Conservation (phyloP, 2,797 vertebrate species). For the Choloepus didactylus region DNA sequence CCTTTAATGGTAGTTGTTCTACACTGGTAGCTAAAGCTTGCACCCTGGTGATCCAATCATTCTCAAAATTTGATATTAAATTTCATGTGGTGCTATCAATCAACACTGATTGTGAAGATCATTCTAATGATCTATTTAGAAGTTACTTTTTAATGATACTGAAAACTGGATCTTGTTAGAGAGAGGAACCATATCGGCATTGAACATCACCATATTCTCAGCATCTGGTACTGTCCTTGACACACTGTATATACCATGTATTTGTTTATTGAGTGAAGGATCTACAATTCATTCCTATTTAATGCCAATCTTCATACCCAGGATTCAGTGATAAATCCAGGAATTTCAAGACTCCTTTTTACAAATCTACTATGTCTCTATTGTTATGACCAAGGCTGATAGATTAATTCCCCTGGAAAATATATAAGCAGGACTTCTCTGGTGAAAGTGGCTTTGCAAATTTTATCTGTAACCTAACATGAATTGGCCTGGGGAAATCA, state of each 20-base stretch:
- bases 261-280: neutral
- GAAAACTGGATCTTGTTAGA: neutral
- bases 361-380: neutral
- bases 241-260: neutral
- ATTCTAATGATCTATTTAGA: neutral
- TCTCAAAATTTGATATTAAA: neutral
- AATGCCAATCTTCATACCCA: neutral
- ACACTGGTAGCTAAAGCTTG: neutral
- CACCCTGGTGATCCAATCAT: neutral
- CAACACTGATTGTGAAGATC: neutral
- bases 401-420: neutral
- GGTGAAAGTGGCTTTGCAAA: neutral
- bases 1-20: neutral
- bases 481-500: neutral
- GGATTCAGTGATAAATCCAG: neutral
- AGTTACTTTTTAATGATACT: neutral
- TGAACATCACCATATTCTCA: neutral
- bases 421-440: neutral
- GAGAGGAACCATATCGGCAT: neutral
- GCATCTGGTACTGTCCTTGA: neutral
- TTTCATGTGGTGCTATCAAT: neutral
- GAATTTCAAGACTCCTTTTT: conserved; percentile 10
- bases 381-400: neutral
- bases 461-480: conserved; percentile 20
- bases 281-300: neutral